These are phyloP conservation scores for Camponotus pennsylvanicus DNA, from an alignment of 1,140 invertebrate genomes.

Conservation along the genomic window DNA sequence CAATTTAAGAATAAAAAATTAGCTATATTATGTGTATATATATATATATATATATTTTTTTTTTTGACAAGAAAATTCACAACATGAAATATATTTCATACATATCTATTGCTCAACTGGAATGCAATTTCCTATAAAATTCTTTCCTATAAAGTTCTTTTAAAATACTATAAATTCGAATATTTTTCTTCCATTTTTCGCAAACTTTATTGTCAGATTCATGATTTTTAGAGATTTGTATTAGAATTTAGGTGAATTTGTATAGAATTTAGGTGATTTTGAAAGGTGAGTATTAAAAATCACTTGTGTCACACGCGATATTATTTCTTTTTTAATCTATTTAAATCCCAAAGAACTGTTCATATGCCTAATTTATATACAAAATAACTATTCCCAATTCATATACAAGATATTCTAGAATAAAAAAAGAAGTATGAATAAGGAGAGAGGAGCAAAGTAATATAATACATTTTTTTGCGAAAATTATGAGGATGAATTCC, in stretches of 20 bases:
- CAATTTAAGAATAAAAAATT: not conserved
- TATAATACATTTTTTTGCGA: not conserved
- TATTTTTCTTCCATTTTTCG: not conserved
- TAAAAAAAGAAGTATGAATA: not conserved
- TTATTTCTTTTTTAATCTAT: slow-evolving; percentile 18
- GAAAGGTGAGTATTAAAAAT: slow-evolving; percentile 11
- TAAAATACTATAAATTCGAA: not conserved
- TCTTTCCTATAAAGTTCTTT: not conserved
- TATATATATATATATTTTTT: no score
- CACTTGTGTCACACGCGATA: not conserved
- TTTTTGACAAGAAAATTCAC: not conserved
- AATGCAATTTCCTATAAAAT: not conserved
- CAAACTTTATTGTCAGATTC: not conserved
- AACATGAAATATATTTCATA: not conserved
- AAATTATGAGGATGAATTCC: not conserved
- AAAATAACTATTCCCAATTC: not conserved
- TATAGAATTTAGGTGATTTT: not conserved
- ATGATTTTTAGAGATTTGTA: not conserved
- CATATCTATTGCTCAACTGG: not conserved
- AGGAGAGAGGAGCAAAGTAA: no score
- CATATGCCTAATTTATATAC: not conserved
- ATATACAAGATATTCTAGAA: not conserved
- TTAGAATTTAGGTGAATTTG: no score
- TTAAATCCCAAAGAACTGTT: not conserved
- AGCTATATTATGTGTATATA: not conserved